phyloP scores from a whole-genome alignment of 2,888 invertebrate genomes.

The Scaptodrosophila latifasciaeformis region DNA sequence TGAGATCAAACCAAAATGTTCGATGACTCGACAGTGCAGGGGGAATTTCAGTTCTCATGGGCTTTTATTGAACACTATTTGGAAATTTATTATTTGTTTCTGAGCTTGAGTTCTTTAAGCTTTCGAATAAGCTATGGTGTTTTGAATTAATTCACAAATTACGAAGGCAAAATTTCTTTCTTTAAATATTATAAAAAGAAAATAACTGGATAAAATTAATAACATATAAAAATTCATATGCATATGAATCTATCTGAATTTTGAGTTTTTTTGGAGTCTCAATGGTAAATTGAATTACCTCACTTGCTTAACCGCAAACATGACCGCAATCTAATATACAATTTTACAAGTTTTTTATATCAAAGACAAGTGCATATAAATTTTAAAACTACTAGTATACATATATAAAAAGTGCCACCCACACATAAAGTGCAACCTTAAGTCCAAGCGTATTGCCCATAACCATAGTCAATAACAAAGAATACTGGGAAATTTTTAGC shows the following conservation, averaged over 20 bases:
- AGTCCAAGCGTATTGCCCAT: slow-evolving; percentile 3
- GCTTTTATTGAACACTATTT: neutral
- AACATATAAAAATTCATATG: neutral
- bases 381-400: no score
- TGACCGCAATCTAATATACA: no score
- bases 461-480: slow-evolving; percentile 18
- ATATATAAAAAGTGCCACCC: no score
- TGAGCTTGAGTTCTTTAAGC: neutral
- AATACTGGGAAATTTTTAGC: slow-evolving; percentile 35
- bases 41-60: neutral
- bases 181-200: neutral
- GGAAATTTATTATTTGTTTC: neutral
- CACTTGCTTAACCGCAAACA: no score
- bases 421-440: no score
- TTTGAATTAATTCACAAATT: neutral
- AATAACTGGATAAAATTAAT: neutral
- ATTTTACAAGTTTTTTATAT: no score
- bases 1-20: slow-evolving; percentile 1
- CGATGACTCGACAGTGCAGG: neutral
- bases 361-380: no score
- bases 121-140: neutral
- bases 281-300: no score
- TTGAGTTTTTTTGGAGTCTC: slow-evolving; percentile 3
- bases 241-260: neutral
- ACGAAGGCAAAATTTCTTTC: neutral